A percentile compares a stretch with the other conserved stretches of the same genome.
phyloP scores from a whole-genome alignment of 2,888 invertebrate species.

The Pocota personata region DNA sequence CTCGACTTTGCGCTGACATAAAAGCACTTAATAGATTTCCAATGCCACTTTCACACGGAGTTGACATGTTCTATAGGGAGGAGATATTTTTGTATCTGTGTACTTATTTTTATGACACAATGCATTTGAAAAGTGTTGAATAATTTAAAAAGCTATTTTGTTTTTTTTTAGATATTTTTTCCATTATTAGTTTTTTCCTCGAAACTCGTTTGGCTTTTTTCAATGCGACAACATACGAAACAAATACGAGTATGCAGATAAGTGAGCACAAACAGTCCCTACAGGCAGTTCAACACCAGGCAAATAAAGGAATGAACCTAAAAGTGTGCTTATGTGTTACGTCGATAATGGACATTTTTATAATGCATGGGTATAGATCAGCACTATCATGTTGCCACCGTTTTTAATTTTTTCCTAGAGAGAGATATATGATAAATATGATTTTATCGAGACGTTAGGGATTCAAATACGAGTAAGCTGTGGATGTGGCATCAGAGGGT shows the following conservation, averaged over 20 bases:
- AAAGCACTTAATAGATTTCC: constrained; percentile 66
- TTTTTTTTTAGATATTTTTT: constrained; percentile 23
- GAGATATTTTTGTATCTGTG: constrained; percentile 25
- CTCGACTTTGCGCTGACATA: constrained; percentile 52
- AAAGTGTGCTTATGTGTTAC: constrained; percentile 28
- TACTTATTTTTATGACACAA: constrained; percentile 51
- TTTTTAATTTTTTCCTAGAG: background rate
- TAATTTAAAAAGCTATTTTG: constrained; percentile 63
- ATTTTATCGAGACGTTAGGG: background rate
- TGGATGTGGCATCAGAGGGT: background rate
- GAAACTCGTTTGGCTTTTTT: constrained; percentile 34
- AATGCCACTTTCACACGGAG: constrained; percentile 25
- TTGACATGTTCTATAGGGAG: constrained; percentile 14
- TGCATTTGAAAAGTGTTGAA: constrained; percentile 70
- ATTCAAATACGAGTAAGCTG: background rate
- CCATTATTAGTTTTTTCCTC: constrained; percentile 24
- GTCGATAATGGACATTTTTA: constrained; percentile 63
- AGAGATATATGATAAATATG: constrained; percentile 4
- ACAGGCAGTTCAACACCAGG: background rate
- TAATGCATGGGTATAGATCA: constrained; percentile 51
- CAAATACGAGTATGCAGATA: constrained; percentile 11
- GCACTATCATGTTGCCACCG: background rate
- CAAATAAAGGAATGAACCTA: background rate
- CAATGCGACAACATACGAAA: constrained; percentile 4
- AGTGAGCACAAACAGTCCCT: background rate